Conservation (phyloP, 2,888 invertebrate genomes). For the Drosophila hamatofila region DNA sequence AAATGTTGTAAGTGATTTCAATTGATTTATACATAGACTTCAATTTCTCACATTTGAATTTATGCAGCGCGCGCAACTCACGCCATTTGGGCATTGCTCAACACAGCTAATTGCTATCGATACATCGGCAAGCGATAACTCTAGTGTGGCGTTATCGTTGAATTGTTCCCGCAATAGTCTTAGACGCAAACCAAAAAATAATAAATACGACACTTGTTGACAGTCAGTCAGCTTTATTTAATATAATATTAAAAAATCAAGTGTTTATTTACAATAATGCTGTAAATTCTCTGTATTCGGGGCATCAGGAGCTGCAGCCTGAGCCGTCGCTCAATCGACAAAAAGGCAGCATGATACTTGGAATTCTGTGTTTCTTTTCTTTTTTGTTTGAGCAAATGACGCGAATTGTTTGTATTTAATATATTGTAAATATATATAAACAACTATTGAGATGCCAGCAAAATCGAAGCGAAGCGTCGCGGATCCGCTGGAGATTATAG, state of each 20-base stretch:
- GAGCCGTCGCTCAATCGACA: neutral
- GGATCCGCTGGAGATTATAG: neutral
- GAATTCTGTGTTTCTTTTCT: too few relatives aligned
- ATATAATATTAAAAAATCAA: neutral
- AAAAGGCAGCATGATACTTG: too few relatives aligned
- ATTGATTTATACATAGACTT: neutral
- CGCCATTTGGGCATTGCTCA: neutral
- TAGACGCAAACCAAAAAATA: neutral
- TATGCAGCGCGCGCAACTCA: neutral
- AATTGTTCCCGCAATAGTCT: neutral
- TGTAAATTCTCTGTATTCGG: too few relatives aligned
- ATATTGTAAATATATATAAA: neutral
- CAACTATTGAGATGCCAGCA: neutral
- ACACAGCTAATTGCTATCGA: conserved; percentile 10
- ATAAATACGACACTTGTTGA: neutral
- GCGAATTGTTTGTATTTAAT: neutral
- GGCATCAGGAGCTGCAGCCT: too few relatives aligned
- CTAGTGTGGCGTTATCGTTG: neutral
- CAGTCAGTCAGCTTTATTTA: too few relatives aligned
- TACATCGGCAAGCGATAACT: neutral
- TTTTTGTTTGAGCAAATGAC: neutral
- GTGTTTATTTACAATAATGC: neutral
- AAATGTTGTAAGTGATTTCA: neutral
- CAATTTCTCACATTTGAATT: neutral
- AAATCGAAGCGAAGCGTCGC: too few relatives aligned